Base-by-base conservation (phyloP, 2,113 vertebrate species). In the Pluvialis apricaria region DNA sequence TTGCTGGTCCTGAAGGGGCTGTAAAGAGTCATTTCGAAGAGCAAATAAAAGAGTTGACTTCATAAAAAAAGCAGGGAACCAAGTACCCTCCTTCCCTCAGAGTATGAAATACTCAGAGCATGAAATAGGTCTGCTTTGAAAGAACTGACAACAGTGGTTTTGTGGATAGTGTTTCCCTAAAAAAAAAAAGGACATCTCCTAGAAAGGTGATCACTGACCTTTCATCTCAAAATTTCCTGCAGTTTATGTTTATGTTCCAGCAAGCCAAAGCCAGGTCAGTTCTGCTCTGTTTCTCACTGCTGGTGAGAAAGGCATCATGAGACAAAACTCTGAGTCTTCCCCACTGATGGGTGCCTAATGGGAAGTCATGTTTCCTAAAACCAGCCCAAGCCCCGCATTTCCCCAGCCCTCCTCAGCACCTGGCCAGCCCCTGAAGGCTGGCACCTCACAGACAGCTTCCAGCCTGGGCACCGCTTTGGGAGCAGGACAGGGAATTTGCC, bases 31-130 rank as follows among this genome's bases (percentile, higher is more conserved):
- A 42, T 96, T 73, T 58, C 25, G 2, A 80, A 77, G 68, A 78
- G 80, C 76, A 92, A 90, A 92, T 90, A 90, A 93, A 87, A 29
- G 49, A 77, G 85, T 10, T 44, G 60, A 86, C 64, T 93, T 65
- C 75, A 79, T 82, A 58, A 89, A 86, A 62, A 78, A 42, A 68
- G 26, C 49, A 61, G 49, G 38, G 65, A 88, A 54, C 45, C 69
- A 51, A 93, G 77, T 22, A 31, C 6, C 9, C 13, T 75, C 29
- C 40, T 84, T 79, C 52, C 69, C 32, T 15, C 57, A 12, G 51
- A 36, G 73, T 51, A 25, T 25, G 22, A 49, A 81, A 34, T 3
- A 15, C 47, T 24, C 47, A 4, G 28, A 51, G 44, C 11, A 42
- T 3, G 66, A 84, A 51, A n/a, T 1, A 45, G 64, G 19, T 69